Percentiles rank a stretch among this genome's conserved stretches.
phyloP scores from a whole-genome alignment of 1,140 invertebrate species.

The Steinernema feltiae region DNA sequence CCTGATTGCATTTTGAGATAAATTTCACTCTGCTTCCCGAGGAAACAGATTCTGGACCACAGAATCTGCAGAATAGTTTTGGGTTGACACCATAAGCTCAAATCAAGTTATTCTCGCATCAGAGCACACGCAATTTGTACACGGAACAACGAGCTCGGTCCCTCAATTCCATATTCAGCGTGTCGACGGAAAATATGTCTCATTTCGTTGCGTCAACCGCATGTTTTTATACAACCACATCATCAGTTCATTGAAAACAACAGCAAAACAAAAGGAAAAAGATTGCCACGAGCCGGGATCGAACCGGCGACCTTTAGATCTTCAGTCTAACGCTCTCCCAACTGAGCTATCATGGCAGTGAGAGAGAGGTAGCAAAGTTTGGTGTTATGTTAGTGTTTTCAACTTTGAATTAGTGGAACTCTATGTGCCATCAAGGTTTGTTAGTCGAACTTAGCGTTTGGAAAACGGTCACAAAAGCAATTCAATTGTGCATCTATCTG shows the following conservation, averaged over 20 bases:
- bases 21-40: too few relatives aligned
- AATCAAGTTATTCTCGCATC: too few relatives aligned
- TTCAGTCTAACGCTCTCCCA: conserved; percentile 61
- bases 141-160: not conserved
- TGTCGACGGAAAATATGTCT: not conserved
- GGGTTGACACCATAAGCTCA: too few relatives aligned
- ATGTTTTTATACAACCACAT: not conserved
- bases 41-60: too few relatives aligned
- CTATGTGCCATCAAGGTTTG: too few relatives aligned
- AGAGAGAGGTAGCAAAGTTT: not conserved
- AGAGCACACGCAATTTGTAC: not conserved
- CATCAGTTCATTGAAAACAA: not conserved
- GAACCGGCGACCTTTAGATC: conserved; percentile 61
- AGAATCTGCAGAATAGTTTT: too few relatives aligned
- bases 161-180: not conserved
- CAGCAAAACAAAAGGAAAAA: not conserved
- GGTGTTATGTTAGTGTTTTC: not conserved
- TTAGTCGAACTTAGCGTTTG: too few relatives aligned
- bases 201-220: not conserved
- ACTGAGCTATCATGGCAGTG: conserved; percentile 31
- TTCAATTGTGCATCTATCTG: too few relatives aligned
- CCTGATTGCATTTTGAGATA: too few relatives aligned
- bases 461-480: too few relatives aligned
- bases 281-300: conserved; percentile 58
- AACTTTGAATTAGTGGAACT: too few relatives aligned